Percentiles rank a stretch among this genome's conserved stretches.
phyloP scores from a whole-genome alignment of 2,797 vertebrate species.

The Microtus californicus region DNA sequence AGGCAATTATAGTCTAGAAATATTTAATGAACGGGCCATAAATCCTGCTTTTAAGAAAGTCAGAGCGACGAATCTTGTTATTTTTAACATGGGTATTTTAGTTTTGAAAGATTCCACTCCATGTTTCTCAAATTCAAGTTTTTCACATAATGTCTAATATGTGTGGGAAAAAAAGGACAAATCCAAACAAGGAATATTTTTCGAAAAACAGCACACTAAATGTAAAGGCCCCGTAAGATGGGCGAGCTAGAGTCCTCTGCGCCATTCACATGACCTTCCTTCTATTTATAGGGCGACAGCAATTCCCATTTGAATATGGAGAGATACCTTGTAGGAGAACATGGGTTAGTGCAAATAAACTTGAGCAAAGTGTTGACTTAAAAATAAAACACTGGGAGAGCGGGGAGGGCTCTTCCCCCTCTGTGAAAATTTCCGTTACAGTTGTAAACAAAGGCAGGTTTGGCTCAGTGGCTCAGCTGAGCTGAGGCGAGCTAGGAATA shows the following conservation, averaged over 20 bases:
- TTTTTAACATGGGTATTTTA: constrained; percentile 91
- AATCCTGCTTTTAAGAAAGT: constrained; percentile 74
- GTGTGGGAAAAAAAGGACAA: constrained; percentile 91
- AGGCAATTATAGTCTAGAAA: constrained; percentile 58
- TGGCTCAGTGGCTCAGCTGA: constrained; percentile 88
- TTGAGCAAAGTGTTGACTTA: constrained; percentile 93
- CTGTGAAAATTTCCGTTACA: constrained; percentile 93
- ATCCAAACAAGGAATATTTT: constrained; percentile 88
- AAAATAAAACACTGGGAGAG: constrained; percentile 92
- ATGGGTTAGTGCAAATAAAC: constrained; percentile 96
- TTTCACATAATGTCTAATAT: constrained; percentile 88
- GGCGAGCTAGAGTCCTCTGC: constrained; percentile 87
- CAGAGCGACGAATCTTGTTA: constrained; percentile 85
- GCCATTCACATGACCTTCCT: constrained; percentile 89
- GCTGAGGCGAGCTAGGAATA: constrained; percentile 89
- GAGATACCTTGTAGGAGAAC: constrained; percentile 94
- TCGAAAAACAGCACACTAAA: constrained; percentile 88
- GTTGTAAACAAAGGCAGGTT: constrained; percentile 95
- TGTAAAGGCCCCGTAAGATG: constrained; percentile 91
- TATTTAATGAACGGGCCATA: constrained; percentile 64
- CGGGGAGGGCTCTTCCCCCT: constrained; percentile 87
- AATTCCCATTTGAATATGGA: constrained; percentile 90
- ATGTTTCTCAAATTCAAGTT: constrained; percentile 88
- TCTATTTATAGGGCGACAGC: constrained; percentile 89
- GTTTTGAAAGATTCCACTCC: constrained; percentile 88